Conservation (phyloP, 2,888 invertebrate genomes). For the Smittia sp. region DNA sequence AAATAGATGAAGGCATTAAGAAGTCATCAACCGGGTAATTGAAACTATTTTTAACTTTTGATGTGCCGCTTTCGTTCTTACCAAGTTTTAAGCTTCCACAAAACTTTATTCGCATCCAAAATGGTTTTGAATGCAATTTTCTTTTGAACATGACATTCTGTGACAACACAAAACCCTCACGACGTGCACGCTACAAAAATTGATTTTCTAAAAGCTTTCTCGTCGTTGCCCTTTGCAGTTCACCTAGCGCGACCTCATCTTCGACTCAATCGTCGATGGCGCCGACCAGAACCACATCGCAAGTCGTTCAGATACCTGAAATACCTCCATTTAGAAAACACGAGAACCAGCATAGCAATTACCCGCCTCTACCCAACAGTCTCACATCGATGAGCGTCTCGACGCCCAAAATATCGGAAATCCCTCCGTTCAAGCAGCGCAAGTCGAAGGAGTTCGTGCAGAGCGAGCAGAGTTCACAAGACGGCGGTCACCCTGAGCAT, state of each 20-base stretch:
- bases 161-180: not conserved
- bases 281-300: conserved; percentile 46
- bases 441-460: conserved; percentile 51
- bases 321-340: conserved; percentile 54
- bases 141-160: not conserved
- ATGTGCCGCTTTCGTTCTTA: not conserved
- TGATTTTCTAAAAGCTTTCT: too few relatives aligned
- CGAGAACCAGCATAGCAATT: conserved; percentile 46
- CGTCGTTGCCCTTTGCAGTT: conserved; percentile 9
- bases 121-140: conserved; percentile 18
- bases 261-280: conserved; percentile 42
- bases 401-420: conserved; percentile 54
- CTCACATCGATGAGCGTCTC: conserved; percentile 43
- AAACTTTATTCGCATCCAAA: not conserved
- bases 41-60: not conserved
- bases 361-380: conserved; percentile 44
- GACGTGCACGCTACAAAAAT: too few relatives aligned
- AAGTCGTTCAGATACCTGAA: conserved; percentile 54
- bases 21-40: conserved; percentile 36
- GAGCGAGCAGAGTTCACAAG: not conserved
- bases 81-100: not conserved
- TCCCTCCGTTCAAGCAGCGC: conserved; percentile 58
- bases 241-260: conserved; percentile 35
- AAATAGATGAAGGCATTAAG: conserved; percentile 34
- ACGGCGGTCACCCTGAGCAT: conserved; percentile 48